Conservation (phyloP, 64 coral and sea anemone species). For the Stichodactyla helianthus region DNA sequence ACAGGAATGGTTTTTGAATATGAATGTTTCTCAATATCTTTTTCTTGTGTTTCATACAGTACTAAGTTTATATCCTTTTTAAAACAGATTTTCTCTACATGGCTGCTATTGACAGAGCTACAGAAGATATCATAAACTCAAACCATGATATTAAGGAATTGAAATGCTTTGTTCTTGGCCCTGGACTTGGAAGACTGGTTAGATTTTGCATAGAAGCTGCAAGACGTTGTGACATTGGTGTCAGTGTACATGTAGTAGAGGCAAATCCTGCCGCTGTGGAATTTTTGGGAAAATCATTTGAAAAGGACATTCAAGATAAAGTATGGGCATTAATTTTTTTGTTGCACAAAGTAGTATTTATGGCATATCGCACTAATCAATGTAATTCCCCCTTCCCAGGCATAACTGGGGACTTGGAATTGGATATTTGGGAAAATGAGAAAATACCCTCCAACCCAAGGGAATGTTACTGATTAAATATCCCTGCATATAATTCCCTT, state of each 20-base stretch:
- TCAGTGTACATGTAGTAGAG: slow-evolving; percentile 35
- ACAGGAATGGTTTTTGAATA: no score
- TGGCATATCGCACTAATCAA: no score
- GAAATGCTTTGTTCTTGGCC: slow-evolving; percentile 48
- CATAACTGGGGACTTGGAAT: no score
- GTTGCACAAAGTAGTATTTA: neutral
- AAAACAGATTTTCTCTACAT: slow-evolving; percentile 56
- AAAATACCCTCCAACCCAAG: no score
- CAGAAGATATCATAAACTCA: slow-evolving; percentile 15
- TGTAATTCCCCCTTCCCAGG: no score
- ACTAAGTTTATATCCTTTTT: neutral
- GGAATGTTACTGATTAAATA: no score
- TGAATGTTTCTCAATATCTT: no score
- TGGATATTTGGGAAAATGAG: no score
- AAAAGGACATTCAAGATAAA: slow-evolving; percentile 2
- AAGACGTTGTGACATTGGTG: neutral
- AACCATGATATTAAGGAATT: neutral
- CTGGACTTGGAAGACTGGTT: slow-evolving; percentile 55
- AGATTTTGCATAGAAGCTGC: slow-evolving; percentile 48
- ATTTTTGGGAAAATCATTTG: slow-evolving; percentile 46
- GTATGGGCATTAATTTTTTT: neutral
- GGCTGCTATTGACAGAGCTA: slow-evolving; percentile 55
- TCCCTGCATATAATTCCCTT: no score
- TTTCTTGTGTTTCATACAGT: no score
- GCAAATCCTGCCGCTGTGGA: slow-evolving; percentile 56